phyloP scores from a whole-genome alignment of 2,888 invertebrate species.

The Micoletzkya japonica region DNA sequence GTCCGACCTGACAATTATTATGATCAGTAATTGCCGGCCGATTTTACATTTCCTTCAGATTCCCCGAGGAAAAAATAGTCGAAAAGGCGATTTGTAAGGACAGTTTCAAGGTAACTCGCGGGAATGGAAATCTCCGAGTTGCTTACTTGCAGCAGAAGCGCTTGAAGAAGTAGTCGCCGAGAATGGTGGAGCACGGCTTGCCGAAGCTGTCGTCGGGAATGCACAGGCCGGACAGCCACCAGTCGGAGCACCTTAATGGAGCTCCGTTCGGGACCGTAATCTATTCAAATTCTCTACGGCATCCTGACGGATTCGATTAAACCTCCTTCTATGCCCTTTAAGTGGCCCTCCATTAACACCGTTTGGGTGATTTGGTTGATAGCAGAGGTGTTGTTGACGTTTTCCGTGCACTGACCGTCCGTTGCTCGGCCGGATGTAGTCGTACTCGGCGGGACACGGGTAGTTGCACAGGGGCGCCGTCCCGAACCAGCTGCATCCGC shows the following conservation, averaged over 20 bases:
- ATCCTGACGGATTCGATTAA: background rate
- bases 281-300: background rate
- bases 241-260: constrained; percentile 44
- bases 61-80: too few species aligned
- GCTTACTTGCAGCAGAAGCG: constrained; percentile 54
- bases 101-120: too few species aligned
- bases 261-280: background rate
- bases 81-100: too few species aligned
- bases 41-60: too few species aligned
- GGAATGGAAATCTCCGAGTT: too few species aligned
- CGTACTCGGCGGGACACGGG: constrained; percentile 57
- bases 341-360: too few species aligned
- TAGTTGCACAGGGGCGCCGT: constrained; percentile 59
- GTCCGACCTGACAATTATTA: constrained; percentile 42
- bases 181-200: constrained; percentile 55
- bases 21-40: background rate
- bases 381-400: too few species aligned
- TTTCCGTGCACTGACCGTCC: constrained; percentile 36
- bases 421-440: constrained; percentile 53
- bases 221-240: constrained; percentile 55
- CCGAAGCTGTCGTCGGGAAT: constrained; percentile 57
- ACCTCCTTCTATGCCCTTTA: background rate
- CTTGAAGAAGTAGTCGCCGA: constrained; percentile 56
- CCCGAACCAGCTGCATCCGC: constrained; percentile 50
- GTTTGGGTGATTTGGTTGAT: too few species aligned